These are phyloP conservation scores for Spongilla lacustris DNA, from an alignment of 37 sponge, comb jelly and placozoan species.

Conservation along the genomic window DNA sequence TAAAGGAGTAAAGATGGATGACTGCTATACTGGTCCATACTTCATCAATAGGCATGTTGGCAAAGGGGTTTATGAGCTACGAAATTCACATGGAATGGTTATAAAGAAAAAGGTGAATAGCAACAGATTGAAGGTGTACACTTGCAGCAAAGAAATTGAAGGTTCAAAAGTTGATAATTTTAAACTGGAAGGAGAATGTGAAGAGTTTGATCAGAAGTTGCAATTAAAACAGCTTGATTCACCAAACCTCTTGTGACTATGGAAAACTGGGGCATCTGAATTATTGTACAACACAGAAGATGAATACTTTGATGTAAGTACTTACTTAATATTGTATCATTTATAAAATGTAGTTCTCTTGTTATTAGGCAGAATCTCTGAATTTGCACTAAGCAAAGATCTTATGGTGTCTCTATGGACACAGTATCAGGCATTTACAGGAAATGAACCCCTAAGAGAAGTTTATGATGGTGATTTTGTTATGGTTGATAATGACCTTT, in stretches of 20 bases:
- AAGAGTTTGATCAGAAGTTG: not conserved
- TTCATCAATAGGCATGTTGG: conserved; percentile 4
- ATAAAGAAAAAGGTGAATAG: conserved; percentile 5
- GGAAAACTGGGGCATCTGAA: not conserved
- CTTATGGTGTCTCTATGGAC: not conserved
- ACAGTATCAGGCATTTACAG: not conserved
- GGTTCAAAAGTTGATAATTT: too few relatives aligned
- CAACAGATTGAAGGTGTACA: not conserved
- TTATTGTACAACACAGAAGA: not conserved
- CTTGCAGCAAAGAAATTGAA: not conserved
- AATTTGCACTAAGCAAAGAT: not conserved
- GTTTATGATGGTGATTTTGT: not conserved
- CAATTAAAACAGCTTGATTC: not conserved
- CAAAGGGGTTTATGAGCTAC: conserved; percentile 14
- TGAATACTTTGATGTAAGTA: not conserved
- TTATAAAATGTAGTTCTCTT: not conserved
- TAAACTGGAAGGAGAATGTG: too few relatives aligned
- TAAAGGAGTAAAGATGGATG: conserved; percentile 49
- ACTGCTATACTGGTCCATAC: conserved; percentile 49
- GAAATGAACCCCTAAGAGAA: not conserved
- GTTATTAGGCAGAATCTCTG: not conserved
- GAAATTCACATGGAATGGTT: conserved; percentile 1
- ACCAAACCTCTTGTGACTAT: not conserved
- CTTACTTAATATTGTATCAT: not conserved
- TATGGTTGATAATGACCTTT: not conserved